Evolutionary conservation across 2,888 invertebrate genomes (phyloP).

Genomic region (Tachina grossa): DNA sequence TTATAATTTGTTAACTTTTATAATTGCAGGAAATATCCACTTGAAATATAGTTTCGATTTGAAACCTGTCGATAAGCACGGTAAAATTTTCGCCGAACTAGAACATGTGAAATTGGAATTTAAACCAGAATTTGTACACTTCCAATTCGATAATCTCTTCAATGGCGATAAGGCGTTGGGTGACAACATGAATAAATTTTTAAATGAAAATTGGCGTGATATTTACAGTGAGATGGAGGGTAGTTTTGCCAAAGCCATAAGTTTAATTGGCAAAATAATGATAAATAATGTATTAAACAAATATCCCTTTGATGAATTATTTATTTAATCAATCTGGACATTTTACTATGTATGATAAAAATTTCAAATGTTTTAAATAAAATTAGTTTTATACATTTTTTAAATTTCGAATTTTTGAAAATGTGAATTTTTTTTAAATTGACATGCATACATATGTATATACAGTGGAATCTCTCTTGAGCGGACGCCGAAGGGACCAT

Average conservation of each 20-base stretch:
- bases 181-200: constrained; percentile 82
- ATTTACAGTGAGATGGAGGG: constrained; percentile 54
- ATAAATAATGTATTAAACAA: constrained; percentile 44
- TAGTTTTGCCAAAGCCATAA: constrained; percentile 31
- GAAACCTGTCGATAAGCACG: constrained; percentile 61
- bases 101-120: constrained; percentile 68
- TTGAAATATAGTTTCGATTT: constrained; percentile 47
- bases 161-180: constrained; percentile 82
- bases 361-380: too few species aligned
- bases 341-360: too few species aligned
- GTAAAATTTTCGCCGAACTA: constrained; percentile 59
- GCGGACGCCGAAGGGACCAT: too few species aligned
- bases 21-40: constrained; percentile 52
- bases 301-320: constrained; percentile 39
- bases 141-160: constrained; percentile 81
- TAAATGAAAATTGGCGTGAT: constrained; percentile 83
- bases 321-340: constrained; percentile 3
- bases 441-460: too few species aligned
- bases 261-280: constrained; percentile 35
- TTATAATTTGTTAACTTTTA: not conserved
- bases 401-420: too few species aligned
- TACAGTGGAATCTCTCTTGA: too few species aligned
- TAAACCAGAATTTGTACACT: constrained; percentile 69
- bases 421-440: too few species aligned
- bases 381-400: too few species aligned